These are phyloP conservation scores for Colistium nudipinnis DNA, from an alignment of 2,113 vertebrate genomes.

Conservation along the genomic window DNA sequence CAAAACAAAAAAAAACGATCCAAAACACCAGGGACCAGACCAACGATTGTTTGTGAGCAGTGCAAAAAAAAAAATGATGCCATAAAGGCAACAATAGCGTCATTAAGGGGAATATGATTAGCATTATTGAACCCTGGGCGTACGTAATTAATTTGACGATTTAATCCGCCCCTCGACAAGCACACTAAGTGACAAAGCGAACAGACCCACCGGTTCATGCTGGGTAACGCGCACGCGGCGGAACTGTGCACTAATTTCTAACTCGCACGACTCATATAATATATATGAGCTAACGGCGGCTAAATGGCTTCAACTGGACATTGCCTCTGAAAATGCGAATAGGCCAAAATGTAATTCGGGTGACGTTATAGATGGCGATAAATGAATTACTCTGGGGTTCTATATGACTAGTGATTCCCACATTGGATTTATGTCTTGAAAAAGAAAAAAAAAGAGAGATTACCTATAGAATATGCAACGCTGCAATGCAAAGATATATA, in stretches of 20 bases:
- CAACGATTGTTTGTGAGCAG: not conserved
- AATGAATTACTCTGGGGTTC: not conserved
- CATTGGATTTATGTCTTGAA: not conserved
- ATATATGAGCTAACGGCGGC: no score
- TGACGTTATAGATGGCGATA: not conserved
- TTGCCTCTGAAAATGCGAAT: no score
- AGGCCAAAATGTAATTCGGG: not conserved
- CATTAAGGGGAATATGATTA: not conserved
- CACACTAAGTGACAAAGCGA: not conserved
- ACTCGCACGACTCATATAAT: not conserved
- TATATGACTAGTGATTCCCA: not conserved
- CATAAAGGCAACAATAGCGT: not conserved
- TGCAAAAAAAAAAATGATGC: not conserved
- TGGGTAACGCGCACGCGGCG: not conserved
- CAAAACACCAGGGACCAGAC: not conserved
- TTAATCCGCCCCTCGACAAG: not conserved
- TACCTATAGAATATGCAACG: not conserved
- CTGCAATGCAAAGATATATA: not conserved
- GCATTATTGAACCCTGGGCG: not conserved
- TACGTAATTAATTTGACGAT: not conserved
- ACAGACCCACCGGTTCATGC: not conserved
- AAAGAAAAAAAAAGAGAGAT: not conserved
- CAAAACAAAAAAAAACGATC: not conserved
- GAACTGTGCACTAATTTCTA: not conserved
- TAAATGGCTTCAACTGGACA: no score